These are phyloP conservation scores for Phytoseiulus persimilis DNA, from an alignment of 2,888 invertebrate species.

Conservation along the genomic window DNA sequence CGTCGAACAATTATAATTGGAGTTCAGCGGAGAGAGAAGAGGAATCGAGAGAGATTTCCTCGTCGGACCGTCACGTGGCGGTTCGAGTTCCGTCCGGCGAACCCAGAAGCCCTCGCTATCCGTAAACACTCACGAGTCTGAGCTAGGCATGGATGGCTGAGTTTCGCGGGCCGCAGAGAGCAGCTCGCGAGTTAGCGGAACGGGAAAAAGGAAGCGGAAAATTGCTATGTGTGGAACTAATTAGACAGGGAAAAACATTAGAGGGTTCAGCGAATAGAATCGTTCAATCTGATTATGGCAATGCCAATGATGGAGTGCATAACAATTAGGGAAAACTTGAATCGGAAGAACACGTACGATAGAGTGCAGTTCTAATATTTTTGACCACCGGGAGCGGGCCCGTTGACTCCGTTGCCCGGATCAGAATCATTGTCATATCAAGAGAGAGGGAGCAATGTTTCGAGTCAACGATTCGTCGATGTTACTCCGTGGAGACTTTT, in stretches of 20 bases:
- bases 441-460: too few species aligned
- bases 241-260: not conserved
- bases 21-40: not conserved
- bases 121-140: not conserved
- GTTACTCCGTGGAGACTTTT: too few species aligned
- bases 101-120: not conserved
- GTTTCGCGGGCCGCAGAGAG: not conserved
- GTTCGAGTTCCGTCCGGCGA: not conserved
- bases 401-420: too few species aligned
- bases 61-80: not conserved
- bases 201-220: not conserved
- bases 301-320: not conserved
- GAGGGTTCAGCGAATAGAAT: not conserved
- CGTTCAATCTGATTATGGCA: not conserved
- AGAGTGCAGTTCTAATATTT: not conserved
- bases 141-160: not conserved
- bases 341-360: not conserved
- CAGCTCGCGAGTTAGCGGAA: not conserved
- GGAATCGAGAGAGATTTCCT: not conserved
- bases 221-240: not conserved
- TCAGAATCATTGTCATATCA: too few species aligned
- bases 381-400: too few species aligned
- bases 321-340: not conserved
- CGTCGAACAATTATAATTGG: not conserved
- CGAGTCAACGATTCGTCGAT: too few species aligned